Evolutionary conservation across 2,888 invertebrate species (phyloP), one percentile per base, ranked within the genome.

Genomic region (Andrena chrysosceles): DNA sequence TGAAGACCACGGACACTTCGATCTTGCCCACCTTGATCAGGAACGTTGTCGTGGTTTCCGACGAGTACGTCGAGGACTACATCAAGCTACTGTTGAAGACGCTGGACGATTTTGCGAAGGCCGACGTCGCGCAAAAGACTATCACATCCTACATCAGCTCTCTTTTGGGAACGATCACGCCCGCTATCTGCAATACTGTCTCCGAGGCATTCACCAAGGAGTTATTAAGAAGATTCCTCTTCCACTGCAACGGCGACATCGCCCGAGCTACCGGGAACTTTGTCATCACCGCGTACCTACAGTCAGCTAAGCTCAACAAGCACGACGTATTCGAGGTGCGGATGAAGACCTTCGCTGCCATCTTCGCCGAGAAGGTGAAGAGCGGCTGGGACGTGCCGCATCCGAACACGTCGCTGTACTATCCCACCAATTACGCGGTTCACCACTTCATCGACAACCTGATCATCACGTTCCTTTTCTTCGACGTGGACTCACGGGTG

Each of bases 161-260:
- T 0, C 20, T 85, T 2, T 42, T 90, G 4, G 0, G 0, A 0
- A n/a, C 2, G 0, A 80, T 90, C 31, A 23, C 62, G 29, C 13
- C 7, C 0, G 4, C 31, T 0, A 66, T 78, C 8, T 84, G 85
- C n/a, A 56, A 87, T 2, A 35, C 86, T 0, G 42, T 93, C 3
- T 69, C 90, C 0, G 91, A 92, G 2, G 83, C 90, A 13, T 85
- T 90, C 26, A 79, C 83, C 33, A 62, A 86, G 16, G 7, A 66
- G 0, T 70, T 93, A 1, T 13, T 93, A 0, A 59, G 62, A 2
- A 90, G 80, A 42, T 93, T 87, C 73, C 81, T 92, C 6, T 84
- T 86, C 62, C 60, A 89, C 63, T 0, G 3, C 72, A 0, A 13
- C 35, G 0, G 0, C 0, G 1, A 16, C 0, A 0, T 73, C 2